Conservation (phyloP, 2,113 vertebrate genomes). For the Globicephala melas region DNA sequence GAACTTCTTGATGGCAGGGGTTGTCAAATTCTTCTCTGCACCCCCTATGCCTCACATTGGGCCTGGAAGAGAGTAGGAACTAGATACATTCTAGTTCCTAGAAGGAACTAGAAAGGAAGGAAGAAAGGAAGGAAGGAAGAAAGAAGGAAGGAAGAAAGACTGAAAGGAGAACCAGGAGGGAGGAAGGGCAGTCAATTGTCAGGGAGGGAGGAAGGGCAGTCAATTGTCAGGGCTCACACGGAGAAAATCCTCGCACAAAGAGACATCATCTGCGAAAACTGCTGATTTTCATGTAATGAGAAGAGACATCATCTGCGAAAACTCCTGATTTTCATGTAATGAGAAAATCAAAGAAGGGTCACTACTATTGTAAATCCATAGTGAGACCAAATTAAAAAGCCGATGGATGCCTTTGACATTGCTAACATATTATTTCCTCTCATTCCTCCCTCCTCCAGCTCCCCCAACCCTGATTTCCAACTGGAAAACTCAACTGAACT, state of each 20-base stretch:
- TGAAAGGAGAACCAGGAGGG: not conserved
- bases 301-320: not conserved
- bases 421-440: not conserved
- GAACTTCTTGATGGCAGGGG: not conserved
- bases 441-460: not conserved
- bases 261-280: not conserved
- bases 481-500: not conserved
- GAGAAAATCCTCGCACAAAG: not conserved
- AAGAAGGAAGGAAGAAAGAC: not conserved
- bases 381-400: not conserved
- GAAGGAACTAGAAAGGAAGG: not conserved
- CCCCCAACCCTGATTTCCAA: not conserved
- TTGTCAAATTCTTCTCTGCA: not conserved
- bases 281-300: not conserved
- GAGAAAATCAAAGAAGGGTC: not conserved
- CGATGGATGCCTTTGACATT: not conserved
- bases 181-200: not conserved
- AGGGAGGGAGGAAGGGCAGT: no score
- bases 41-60: not conserved
- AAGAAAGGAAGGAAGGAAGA: not conserved
- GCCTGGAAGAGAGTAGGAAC: not conserved
- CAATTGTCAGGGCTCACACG: not conserved
- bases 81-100: not conserved
- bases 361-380: not conserved
- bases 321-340: not conserved